Conservation (phyloP, 1,140 invertebrate genomes). For the Macrocentrus cingulum region DNA sequence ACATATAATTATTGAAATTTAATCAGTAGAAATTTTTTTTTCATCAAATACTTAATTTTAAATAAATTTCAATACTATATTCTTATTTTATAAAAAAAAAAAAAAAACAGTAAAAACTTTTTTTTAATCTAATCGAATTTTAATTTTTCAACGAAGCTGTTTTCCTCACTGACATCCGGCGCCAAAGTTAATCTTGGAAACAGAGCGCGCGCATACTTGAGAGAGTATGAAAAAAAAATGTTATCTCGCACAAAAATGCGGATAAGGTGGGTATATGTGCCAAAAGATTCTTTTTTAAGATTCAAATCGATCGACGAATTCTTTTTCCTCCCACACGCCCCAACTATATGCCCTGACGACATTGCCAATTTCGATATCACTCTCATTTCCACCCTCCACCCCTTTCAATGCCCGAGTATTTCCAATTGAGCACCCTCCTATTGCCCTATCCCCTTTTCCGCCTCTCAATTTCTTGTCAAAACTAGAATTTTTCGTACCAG, state of each 20-base stretch:
- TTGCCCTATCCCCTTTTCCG: background rate
- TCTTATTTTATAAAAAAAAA: too few species aligned
- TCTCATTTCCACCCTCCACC: constrained; percentile 36
- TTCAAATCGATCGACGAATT: constrained; percentile 29
- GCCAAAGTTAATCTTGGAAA: constrained; percentile 12
- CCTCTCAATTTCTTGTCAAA: too few species aligned
- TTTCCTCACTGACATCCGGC: constrained; percentile 23
- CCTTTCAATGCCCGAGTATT: background rate
- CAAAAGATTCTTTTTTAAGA: constrained; percentile 16
- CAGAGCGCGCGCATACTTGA: background rate
- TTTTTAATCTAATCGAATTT: constrained; percentile 26
- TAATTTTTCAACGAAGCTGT: constrained; percentile 20
- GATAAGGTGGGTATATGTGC: too few species aligned
- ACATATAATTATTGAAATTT: too few species aligned
- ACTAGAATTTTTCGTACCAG: too few species aligned
- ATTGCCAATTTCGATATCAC: constrained; percentile 48
- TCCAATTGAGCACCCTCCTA: constrained; percentile 20
- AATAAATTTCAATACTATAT: too few species aligned
- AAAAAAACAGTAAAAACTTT: background rate
- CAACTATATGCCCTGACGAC: constrained; percentile 29
- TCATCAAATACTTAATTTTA: too few species aligned
- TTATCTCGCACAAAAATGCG: too few species aligned
- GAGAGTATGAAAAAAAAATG: background rate
- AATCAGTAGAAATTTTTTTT: too few species aligned
- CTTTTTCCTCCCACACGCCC: too few species aligned